These are phyloP conservation scores for Coptotermes formosanus DNA, from an alignment of 1,140 invertebrate species.

Conservation along the genomic window DNA sequence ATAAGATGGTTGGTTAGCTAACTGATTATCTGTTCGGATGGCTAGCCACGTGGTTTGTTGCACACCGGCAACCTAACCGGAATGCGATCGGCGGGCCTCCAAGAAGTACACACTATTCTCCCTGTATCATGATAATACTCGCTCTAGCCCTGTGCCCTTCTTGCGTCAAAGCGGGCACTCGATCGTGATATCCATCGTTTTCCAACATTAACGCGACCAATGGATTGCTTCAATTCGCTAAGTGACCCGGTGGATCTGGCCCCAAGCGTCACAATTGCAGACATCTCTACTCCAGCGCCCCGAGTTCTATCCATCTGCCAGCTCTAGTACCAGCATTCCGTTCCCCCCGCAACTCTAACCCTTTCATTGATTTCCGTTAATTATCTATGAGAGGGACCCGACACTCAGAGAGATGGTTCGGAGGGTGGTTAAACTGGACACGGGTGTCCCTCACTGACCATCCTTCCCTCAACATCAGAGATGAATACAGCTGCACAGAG, in stretches of 20 bases:
- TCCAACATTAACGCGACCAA: background rate
- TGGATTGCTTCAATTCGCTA: background rate
- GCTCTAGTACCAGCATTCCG: background rate
- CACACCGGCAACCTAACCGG: too few species aligned
- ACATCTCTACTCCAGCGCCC: background rate
- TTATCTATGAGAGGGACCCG: background rate
- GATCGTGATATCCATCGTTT: too few species aligned
- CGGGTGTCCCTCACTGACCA: background rate
- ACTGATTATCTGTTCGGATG: too few species aligned
- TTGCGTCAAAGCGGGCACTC: too few species aligned
- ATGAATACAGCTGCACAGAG: background rate
- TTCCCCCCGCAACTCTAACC: background rate
- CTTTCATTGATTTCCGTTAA: slow-evolving; percentile 1
- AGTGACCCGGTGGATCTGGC: background rate
- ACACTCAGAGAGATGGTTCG: background rate
- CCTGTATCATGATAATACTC: too few species aligned
- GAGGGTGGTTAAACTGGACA: background rate
- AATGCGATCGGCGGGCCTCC: too few species aligned
- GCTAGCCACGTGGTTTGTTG: too few species aligned
- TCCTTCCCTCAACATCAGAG: background rate
- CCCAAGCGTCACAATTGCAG: background rate
- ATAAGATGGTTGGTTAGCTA: too few species aligned
- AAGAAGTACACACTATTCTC: too few species aligned
- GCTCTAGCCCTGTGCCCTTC: too few species aligned
- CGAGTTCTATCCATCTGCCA: background rate